Evolutionary conservation across 1,140 invertebrate genomes (phyloP), one percentile per base, ranked within the genome.

Genomic region (Vanessa tameamea): DNA sequence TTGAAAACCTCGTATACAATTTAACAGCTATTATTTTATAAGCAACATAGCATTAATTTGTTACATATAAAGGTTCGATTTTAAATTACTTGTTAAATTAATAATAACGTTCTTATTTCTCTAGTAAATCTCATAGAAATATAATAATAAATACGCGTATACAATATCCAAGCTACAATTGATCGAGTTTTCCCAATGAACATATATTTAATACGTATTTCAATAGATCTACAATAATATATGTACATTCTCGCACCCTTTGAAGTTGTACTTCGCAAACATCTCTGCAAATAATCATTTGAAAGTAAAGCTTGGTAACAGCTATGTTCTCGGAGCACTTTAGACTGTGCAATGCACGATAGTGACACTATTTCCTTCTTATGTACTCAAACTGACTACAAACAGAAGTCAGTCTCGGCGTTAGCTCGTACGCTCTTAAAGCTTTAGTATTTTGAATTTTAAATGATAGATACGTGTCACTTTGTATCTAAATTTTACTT

Each of bases 351-450:
- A 65, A 14, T 64, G 55, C 47, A 65, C 65, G 76, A 78, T 71
- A 74, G 73, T 65, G 73, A 77, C 75, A 77, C 75, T 73, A 73
- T 77, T 78, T 77, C 76, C 76, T 75, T 74, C 76, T 78, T 78
- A 72, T 78, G 77, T 73, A 76, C 77, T 78, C 70, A 76, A 76
- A 78, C 73, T 75, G 73, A 72, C 77, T 72, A 72, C 77, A 76
- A 76, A 76, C 74, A 76, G 71, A 76, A 72, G 69, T 72, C 73
- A 73, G 68, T 64, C 75, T 70, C 61, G 43, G 65, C 69, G 59
- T 72, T 73, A 63, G 75, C 70, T 69, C 65, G 31, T 15, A 55
- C 64, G 48, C 65, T 61, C 26, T n/a, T 61, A 61, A 61, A n/a
- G 75, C 57, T 72, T 72, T 69, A 76, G 66, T 72, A 69, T 73